phyloP scores from a whole-genome alignment of 2,113 vertebrate species.

The Alethe castanea region DNA sequence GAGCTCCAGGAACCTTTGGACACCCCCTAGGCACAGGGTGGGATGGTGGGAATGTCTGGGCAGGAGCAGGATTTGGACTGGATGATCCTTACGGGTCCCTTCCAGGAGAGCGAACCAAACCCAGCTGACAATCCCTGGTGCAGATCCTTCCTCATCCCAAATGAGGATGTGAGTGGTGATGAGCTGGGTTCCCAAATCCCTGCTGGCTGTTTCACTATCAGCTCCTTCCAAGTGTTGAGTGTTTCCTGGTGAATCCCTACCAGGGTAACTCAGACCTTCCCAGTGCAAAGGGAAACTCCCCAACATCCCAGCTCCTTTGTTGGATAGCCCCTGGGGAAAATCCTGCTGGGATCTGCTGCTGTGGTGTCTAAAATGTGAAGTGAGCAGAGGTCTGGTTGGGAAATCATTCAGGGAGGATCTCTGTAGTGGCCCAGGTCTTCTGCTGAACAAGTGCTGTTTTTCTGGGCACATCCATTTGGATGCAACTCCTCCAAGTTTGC shows the following conservation, averaged over 20 bases:
- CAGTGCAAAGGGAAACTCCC: fast-evolving
- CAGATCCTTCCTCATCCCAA: not conserved
- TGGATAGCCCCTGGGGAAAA: not conserved
- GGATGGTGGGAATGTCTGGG: not conserved
- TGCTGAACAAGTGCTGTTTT: not conserved
- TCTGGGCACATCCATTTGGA: not conserved
- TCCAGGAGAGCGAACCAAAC: not conserved
- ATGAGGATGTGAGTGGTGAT: fast-evolving
- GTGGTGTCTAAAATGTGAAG: not conserved
- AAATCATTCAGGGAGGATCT: fast-evolving
- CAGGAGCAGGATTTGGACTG: not conserved
- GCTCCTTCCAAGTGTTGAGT: not conserved
- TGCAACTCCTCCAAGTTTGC: not conserved
- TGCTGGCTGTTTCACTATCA: not conserved
- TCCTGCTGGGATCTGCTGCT: not conserved
- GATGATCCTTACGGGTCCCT: not conserved
- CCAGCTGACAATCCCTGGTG: not conserved
- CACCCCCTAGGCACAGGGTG: not conserved
- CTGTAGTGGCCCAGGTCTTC: not conserved
- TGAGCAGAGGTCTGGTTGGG: not conserved
- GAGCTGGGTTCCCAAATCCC: fast-evolving
- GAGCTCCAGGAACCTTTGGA: not conserved
- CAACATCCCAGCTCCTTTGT: not conserved
- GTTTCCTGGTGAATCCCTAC: not conserved
- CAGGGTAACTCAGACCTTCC: not conserved